These are phyloP conservation scores for Elegia similella DNA, from an alignment of 2,888 invertebrate genomes.

Conservation along the genomic window DNA sequence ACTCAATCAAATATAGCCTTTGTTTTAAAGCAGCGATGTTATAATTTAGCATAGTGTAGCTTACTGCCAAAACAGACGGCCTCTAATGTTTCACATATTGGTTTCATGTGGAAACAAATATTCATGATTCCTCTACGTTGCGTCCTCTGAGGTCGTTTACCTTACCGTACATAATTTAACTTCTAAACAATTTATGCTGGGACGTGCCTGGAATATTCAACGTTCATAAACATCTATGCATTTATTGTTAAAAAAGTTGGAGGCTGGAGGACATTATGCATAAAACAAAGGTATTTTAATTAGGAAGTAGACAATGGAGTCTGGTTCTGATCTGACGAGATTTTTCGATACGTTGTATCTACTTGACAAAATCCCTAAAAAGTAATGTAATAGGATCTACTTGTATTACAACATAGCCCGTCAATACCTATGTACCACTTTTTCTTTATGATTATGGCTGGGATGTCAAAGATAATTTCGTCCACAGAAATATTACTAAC, in stretches of 20 bases:
- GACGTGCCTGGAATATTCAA: background rate
- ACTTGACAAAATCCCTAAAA: too few species aligned
- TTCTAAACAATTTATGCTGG: background rate
- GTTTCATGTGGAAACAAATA: constrained; percentile 4
- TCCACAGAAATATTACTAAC: too few species aligned
- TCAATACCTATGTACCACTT: too few species aligned
- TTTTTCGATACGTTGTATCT: too few species aligned
- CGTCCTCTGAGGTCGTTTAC: constrained; percentile 4
- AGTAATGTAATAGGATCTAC: too few species aligned
- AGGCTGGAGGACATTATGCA: background rate
- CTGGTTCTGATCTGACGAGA: too few species aligned
- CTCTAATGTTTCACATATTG: background rate
- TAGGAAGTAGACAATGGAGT: too few species aligned
- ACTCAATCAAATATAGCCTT: background rate
- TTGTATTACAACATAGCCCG: too few species aligned
- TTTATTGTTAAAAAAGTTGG: background rate
- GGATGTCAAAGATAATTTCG: too few species aligned
- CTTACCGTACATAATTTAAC: background rate
- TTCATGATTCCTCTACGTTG: background rate
- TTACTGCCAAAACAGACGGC: background rate
- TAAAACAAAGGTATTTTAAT: too few species aligned
- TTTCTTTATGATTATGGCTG: too few species aligned
- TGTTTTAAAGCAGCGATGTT: background rate
- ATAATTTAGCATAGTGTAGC: background rate
- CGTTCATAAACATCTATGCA: background rate